Evolutionary conservation across 1,140 invertebrate species (phyloP).

Genomic region (Cardiocondyla obscurior): DNA sequence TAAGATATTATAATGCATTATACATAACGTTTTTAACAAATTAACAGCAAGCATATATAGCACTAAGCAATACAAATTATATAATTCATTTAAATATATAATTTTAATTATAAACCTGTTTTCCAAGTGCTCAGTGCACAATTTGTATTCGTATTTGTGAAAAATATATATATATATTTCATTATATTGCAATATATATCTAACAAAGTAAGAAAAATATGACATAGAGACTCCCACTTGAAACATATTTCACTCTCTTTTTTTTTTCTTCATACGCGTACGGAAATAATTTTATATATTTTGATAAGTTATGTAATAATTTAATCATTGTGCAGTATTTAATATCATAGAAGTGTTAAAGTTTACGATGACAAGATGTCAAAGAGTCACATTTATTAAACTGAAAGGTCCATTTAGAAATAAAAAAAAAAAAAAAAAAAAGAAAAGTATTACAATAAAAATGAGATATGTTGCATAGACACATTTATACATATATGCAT

Average conservation of each 20-base stretch:
- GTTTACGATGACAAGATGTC: background rate
- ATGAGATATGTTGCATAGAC: background rate
- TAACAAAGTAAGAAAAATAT: conserved; percentile 41
- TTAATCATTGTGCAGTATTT: background rate
- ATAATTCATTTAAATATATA: conserved; percentile 30
- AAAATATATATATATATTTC: conserved; percentile 17
- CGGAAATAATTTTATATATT: background rate
- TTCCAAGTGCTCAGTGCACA: background rate
- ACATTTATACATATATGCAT: conserved; percentile 16
- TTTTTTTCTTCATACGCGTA: background rate
- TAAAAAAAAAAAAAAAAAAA: background rate
- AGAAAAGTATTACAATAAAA: background rate
- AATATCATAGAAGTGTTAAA: background rate
- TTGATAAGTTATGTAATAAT: background rate
- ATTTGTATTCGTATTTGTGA: conserved; percentile 9
- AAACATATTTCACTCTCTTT: background rate
- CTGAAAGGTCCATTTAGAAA: background rate
- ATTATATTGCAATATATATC: conserved; percentile 1
- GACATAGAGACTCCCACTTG: background rate
- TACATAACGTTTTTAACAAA: conserved; percentile 53
- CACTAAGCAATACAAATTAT: conserved; percentile 35
- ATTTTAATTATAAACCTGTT: conserved; percentile 12
- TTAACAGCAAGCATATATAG: conserved; percentile 46
- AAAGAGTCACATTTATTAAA: background rate
- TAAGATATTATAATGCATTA: conserved; percentile 40